Conservation (phyloP, 2,797 vertebrate genomes). For the Jordanella pulchra region DNA sequence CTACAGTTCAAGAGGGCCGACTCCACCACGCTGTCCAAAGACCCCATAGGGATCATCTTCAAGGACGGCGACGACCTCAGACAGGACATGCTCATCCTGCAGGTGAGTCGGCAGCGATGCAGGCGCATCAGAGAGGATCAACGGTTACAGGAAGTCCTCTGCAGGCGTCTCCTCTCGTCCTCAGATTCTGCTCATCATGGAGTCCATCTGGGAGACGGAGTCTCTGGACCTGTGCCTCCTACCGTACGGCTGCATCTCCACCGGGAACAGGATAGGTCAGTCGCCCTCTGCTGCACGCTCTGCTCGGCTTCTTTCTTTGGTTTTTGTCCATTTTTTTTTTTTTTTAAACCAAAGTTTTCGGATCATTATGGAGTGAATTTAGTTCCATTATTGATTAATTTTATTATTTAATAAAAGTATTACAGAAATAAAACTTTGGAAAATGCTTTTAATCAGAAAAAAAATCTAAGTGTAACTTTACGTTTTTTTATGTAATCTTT, state of each 20-base stretch:
- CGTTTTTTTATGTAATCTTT: too few species aligned
- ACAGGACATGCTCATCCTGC: conserved; percentile 98
- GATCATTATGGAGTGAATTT: too few species aligned
- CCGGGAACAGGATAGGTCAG: conserved; percentile 95
- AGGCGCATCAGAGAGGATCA: neutral
- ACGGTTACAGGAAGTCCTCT: neutral
- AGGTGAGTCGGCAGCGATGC: conserved; percentile 79
- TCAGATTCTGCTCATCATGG: conserved; percentile 96
- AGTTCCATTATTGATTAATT: too few species aligned
- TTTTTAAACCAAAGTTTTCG: too few species aligned
- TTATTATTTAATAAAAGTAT: too few species aligned
- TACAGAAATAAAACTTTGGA: too few species aligned
- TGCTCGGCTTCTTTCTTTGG: too few species aligned
- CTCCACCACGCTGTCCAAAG: conserved; percentile 88
- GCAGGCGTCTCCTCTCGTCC: conserved; percentile 14
- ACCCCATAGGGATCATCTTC: conserved; percentile 97
- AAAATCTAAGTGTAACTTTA: too few species aligned
- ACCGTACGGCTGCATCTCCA: conserved; percentile 98
- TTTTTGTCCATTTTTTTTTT: too few species aligned
- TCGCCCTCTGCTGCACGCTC: neutral
- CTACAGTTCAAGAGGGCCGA: conserved; percentile 96
- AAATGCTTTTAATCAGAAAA: too few species aligned
- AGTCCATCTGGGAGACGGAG: conserved; percentile 97
- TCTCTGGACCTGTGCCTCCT: conserved; percentile 93
- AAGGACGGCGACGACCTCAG: conserved; percentile 97